phyloP scores from a whole-genome alignment of 2,113 vertebrate genomes.

The Spea multiplicata region DNA sequence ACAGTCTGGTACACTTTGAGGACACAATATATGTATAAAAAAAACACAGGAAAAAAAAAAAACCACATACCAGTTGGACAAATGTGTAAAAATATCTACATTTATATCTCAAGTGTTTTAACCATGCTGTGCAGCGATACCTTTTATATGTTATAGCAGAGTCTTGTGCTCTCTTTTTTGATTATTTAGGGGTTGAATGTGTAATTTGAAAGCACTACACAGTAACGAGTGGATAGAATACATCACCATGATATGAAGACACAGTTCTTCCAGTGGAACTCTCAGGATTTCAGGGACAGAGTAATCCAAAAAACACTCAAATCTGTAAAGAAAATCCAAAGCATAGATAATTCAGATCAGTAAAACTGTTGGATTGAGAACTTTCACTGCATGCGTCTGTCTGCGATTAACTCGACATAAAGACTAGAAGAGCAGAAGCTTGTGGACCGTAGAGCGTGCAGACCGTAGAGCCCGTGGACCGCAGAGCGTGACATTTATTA shows the following conservation, averaged over 20 bases:
- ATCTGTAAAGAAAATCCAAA: constrained; percentile 67
- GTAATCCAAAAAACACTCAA: constrained; percentile 89
- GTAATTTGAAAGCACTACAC: no score
- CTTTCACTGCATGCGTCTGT: neutral
- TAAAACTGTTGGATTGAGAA: neutral
- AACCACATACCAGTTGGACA: neutral
- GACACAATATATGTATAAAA: neutral
- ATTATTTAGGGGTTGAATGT: no score
- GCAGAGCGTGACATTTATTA: no score
- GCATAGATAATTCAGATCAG: neutral
- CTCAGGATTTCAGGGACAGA: constrained; percentile 93
- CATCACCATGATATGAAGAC: constrained; percentile 95
- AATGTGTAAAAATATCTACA: no score
- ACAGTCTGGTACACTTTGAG: no score
- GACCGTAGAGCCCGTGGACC: no score
- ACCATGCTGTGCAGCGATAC: neutral
- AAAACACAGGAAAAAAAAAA: neutral
- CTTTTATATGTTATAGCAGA: no score
- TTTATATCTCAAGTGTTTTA: no score
- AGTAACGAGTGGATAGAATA: neutral
- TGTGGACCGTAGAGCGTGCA: no score
- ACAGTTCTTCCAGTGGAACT: constrained; percentile 93
- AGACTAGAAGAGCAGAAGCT: no score
- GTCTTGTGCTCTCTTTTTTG: no score
- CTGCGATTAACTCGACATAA: no score